Percentiles rank a stretch among this genome's conserved stretches.
These are phyloP conservation scores for Ridgeia piscesae DNA, from an alignment of 1,140 invertebrate species.

Conservation along the genomic window DNA sequence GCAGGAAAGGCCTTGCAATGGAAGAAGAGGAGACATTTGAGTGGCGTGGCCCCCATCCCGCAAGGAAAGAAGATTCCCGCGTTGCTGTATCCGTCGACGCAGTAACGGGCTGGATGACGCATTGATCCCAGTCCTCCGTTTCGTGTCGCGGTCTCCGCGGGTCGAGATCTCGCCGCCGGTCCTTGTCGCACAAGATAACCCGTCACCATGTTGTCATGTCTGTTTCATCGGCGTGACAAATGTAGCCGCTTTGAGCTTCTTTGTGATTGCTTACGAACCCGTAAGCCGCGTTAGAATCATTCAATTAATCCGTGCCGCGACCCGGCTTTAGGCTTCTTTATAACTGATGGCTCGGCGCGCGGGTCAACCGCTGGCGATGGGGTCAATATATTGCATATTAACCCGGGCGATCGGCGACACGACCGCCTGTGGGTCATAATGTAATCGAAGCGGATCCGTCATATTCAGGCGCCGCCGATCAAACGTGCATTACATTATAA, in stretches of 20 bases:
- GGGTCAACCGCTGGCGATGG: neutral
- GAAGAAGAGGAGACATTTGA: too few relatives aligned
- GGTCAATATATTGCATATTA: conserved; percentile 1
- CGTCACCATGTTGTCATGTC: neutral
- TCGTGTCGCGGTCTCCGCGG: neutral
- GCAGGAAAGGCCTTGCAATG: too few relatives aligned
- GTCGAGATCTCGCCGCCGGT: neutral
- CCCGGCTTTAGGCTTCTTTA: conserved; percentile 3
- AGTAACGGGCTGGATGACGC: neutral
- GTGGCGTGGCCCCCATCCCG: too few relatives aligned
- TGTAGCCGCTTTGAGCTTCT: neutral
- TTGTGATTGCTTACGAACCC: neutral
- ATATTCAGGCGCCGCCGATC: neutral
- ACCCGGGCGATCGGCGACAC: neutral
- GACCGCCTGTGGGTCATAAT: neutral
- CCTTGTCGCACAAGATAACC: neutral
- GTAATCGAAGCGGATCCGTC: neutral
- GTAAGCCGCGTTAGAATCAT: neutral
- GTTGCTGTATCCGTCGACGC: neutral
- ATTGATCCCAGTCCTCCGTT: neutral
- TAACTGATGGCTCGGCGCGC: neutral
- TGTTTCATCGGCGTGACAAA: neutral
- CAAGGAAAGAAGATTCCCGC: too few relatives aligned
- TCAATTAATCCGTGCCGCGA: neutral
- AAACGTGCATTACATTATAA: neutral